Base-by-base conservation (phyloP, 2,797 vertebrate species). In the Buphagus erythrorhynchus region DNA sequence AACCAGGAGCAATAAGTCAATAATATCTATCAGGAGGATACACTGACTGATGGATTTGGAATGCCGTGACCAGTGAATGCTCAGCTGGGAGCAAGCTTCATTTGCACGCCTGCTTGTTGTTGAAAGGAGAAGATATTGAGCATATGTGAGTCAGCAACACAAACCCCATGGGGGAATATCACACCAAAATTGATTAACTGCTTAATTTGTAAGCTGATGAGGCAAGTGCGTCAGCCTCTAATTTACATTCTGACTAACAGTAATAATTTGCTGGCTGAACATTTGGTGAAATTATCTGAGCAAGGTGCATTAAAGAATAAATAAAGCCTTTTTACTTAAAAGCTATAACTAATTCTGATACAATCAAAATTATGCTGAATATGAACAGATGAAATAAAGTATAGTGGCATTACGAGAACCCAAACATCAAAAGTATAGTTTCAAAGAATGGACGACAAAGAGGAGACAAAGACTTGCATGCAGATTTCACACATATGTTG, bases 211-310 rank as follows among this genome's bases (percentile, higher is more conserved):
- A 95, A 75, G 54, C 61, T 91, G 94, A 91, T 94, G 93, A 97
- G 62, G 92, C 68, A 96, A 95, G 51, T 91, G 63, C 87, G 86
- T 95, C 89, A 95, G 61, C 74, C 69, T 73, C 76, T 77, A 45
- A 96, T 97, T 94, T 95, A 86, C 76, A 95, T 95, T 89, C 79
- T 93, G 86, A 96, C 90, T 97, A 96, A 96, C 57, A 83, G 52
- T 86, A 88, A 93, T 79, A 88, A 90, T 87, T 92, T 95, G 79
- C 78, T 96, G 66, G 54, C 90, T 95, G 94, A 93, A 94, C 82
- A 92, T 93, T 89, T 65, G 45, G 83, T 74, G 62, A 88, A 96
- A 91, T 83, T 93, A 94, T 92, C 65, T 61, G 59, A 94, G 93
- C 62, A 95, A 92, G 81, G 91, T 89, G 45, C 84, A 95, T 92